Percentiles rank a stretch among this genome's conserved stretches.
phyloP scores from a whole-genome alignment of 2,888 invertebrate species.

The Hemaris fuciformis region DNA sequence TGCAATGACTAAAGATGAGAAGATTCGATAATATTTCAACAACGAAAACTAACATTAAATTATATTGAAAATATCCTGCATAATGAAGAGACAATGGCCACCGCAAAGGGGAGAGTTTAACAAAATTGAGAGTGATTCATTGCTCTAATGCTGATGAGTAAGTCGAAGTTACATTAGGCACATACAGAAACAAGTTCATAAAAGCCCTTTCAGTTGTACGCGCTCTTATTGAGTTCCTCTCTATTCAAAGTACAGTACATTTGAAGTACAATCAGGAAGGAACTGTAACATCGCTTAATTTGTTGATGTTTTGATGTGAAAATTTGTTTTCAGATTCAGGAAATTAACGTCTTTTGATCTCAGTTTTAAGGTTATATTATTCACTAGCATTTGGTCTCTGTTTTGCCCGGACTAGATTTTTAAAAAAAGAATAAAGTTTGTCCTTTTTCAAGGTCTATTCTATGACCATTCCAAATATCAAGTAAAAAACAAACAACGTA shows the following conservation, averaged over 20 bases:
- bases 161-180: constrained; percentile 11
- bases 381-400: too few species aligned
- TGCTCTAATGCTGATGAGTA: constrained; percentile 4
- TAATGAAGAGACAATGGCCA: neutral
- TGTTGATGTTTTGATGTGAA: neutral
- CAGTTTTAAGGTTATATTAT: too few species aligned
- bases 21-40: too few species aligned
- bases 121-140: constrained; percentile 18
- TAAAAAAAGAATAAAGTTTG: too few species aligned
- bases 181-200: constrained; percentile 7
- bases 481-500: too few species aligned
- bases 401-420: too few species aligned
- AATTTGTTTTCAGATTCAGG: neutral
- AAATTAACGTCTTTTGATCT: too few species aligned
- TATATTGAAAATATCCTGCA: neutral
- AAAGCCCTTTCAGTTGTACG: constrained; percentile 13
- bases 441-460: too few species aligned
- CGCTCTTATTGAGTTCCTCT: neutral
- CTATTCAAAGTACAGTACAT: neutral
- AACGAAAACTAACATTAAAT: too few species aligned
- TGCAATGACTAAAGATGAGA: too few species aligned
- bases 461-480: too few species aligned
- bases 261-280: neutral
- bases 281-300: neutral
- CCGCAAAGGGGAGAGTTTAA: neutral